These are phyloP conservation scores for Vultur gryphus DNA, from an alignment of 2,797 vertebrate species.

Conservation along the genomic window DNA sequence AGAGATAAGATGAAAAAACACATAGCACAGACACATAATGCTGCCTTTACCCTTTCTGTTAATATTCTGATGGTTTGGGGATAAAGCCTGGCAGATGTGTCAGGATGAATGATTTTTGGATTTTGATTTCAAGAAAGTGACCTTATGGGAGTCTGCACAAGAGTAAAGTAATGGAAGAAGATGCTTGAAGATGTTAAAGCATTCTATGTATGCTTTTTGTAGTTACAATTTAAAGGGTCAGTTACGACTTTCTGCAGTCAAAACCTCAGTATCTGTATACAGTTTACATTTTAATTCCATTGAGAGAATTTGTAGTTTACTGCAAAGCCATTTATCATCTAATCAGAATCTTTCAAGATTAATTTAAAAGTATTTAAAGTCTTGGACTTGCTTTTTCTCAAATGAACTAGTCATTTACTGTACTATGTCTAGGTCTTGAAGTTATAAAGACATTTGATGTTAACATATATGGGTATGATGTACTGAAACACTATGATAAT, in stretches of 20 bases:
- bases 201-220: neutral
- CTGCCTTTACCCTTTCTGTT: constrained; percentile 3
- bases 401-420: neutral
- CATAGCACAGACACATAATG: neutral
- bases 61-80: neutral
- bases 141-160: neutral
- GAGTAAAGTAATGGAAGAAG: neutral
- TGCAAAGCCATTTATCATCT: neutral
- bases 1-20: neutral
- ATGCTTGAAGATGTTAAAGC: neutral
- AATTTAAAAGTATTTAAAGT: neutral
- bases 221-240: neutral
- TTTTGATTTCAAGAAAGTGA: constrained; percentile 46
- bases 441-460: neutral
- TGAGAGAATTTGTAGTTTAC: neutral
- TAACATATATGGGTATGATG: neutral
- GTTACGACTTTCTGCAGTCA: neutral
- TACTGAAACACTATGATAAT: neutral
- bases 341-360: neutral
- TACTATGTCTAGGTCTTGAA: neutral
- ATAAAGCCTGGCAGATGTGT: neutral
- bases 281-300: neutral
- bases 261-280: neutral
- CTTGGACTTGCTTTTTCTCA: neutral
- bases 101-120: neutral